These are phyloP conservation scores for Autographa pulchrina DNA, from an alignment of 2,888 invertebrate species.

Conservation along the genomic window DNA sequence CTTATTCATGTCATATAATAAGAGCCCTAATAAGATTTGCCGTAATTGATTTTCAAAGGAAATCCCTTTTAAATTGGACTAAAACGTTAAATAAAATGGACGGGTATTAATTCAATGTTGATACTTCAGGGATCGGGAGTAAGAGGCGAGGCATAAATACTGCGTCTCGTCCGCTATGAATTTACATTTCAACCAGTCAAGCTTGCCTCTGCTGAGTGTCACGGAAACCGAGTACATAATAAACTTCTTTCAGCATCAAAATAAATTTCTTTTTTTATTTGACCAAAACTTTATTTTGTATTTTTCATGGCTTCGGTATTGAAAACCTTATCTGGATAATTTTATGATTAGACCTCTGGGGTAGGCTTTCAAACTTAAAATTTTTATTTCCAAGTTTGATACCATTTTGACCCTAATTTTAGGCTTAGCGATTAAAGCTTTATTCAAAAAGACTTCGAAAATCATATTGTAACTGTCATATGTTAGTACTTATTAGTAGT, in stretches of 20 bases:
- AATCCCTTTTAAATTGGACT: conserved; percentile 59
- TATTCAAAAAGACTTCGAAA: too few species aligned
- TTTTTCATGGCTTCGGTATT: too few species aligned
- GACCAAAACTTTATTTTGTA: background rate
- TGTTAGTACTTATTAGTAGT: too few species aligned
- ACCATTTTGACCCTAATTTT: too few species aligned
- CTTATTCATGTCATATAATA: conserved; percentile 51
- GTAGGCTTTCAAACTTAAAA: too few species aligned
- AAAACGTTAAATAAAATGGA: conserved; percentile 49
- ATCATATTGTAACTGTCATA: too few species aligned
- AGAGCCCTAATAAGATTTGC: conserved; percentile 59
- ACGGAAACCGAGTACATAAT: conserved; percentile 28
- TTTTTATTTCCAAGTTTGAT: too few species aligned
- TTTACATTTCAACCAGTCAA: conserved; percentile 48
- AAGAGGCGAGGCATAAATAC: conserved; percentile 46
- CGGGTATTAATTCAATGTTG: conserved; percentile 51
- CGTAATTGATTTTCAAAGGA: conserved; percentile 65
- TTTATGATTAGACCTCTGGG: too few species aligned
- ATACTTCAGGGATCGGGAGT: conserved; percentile 39
- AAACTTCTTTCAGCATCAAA: conserved; percentile 9
- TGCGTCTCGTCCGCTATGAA: conserved; percentile 35
- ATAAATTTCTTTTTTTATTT: background rate
- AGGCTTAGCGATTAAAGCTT: too few species aligned
- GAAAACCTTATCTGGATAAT: too few species aligned
- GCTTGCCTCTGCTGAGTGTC: conserved; percentile 13